Base-by-base conservation (phyloP, 2,888 invertebrate species). In the Toxonevra muliebris region DNA sequence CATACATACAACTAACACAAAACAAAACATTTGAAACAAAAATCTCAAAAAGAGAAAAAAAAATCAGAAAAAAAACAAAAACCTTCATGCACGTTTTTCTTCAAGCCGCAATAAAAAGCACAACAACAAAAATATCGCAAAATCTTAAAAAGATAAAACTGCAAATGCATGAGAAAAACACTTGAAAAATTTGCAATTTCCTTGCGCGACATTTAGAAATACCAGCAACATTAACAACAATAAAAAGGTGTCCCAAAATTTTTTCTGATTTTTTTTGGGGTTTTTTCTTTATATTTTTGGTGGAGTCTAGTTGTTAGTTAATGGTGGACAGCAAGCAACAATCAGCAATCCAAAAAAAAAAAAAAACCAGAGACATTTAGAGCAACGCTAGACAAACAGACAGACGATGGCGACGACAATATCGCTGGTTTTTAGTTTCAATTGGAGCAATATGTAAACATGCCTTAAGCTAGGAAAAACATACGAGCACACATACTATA, bases 191-290 rank as follows among this genome's bases (percentile, higher is more conserved):
- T 43, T 43, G 17, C 60, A 60, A 20, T 45, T 30, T 7, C 42
- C 13, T n/a, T 20, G n/a, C 15, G 15, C 13, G 15, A 45, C 41
- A 30, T 41, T 40, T 40, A 52, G 13, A 17, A 61, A 58, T 53
- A 65, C 15, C 55, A 68, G 41, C 68, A 61, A 61, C 65, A 61
- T 12, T 58, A 62, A 57, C 59, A 50, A 54, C 54, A 63, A 69
- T 59, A 61, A 69, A 67, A 61, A 64, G 55, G 30, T 20, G 45
- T 50, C 20, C 19, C 10, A 55, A 19, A 55, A 55, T 30, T 30
- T 4, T 30, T 30, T 30, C 7, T 30, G 2, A 30, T 30, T 30
- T 30, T 30, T 30, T 30, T 30, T 30, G 2, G n/a, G n/a, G n/a
- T 30, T 30, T 30, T 2, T 30, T 30, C 7, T 30, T 30, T 7